These are phyloP conservation scores for Noctilio leporinus DNA, from an alignment of 2,113 vertebrate species.

Conservation along the genomic window DNA sequence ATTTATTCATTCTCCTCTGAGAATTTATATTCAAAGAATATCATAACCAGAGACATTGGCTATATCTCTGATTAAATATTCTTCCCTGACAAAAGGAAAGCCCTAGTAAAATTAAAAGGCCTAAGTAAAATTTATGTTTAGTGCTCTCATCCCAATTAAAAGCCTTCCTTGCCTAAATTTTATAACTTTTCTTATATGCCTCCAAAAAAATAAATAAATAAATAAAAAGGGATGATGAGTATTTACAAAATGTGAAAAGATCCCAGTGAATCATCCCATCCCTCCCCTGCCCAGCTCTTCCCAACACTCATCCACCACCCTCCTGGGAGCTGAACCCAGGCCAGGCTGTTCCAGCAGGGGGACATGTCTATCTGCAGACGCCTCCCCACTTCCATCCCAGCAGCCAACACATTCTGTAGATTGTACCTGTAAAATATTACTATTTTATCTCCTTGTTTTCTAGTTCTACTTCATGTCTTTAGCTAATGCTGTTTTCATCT, in stretches of 20 bases:
- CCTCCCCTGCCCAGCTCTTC: neutral
- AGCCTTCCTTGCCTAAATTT: neutral
- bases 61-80: slow-evolving; percentile 4
- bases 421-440: neutral
- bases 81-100: neutral
- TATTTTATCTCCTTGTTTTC: neutral
- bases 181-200: neutral
- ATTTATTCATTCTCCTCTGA: neutral
- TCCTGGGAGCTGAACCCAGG: neutral
- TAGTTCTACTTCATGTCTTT: neutral
- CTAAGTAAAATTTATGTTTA: neutral
- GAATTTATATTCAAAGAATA: slow-evolving; percentile 13
- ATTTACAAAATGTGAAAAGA: neutral
- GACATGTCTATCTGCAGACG: neutral
- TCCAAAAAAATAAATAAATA: neutral
- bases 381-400: neutral
- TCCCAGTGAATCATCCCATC: neutral
- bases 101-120: neutral
- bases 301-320: neutral
- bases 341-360: neutral
- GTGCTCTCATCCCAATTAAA: slow-evolving; percentile 6
- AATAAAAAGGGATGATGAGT: neutral
- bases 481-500: neutral
- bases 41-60: neutral
- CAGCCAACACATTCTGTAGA: neutral